phyloP scores from a whole-genome alignment of 1,140 invertebrate species.

The Papilio glaucus region DNA sequence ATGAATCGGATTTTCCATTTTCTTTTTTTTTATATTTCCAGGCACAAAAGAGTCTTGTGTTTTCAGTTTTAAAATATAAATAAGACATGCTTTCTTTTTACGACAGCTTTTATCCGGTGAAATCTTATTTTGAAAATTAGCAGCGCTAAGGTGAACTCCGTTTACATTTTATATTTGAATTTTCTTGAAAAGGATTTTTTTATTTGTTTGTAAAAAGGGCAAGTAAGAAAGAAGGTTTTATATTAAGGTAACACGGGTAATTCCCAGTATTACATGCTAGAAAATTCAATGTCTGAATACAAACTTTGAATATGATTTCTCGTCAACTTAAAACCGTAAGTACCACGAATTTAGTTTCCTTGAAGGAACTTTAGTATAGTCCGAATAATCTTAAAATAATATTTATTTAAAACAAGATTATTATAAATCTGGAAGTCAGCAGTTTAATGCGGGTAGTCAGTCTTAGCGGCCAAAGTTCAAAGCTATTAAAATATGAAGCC shows the following conservation, averaged over 20 bases:
- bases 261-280: constrained; percentile 36
- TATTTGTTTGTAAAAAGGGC: constrained; percentile 37
- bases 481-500: too few relatives aligned
- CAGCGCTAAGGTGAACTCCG: constrained; percentile 35
- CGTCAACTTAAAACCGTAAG: not conserved
- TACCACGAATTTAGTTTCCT: constrained; percentile 1
- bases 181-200: constrained; percentile 37
- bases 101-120: constrained; percentile 36
- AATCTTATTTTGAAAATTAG: constrained; percentile 39
- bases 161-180: constrained; percentile 37
- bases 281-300: constrained; percentile 32
- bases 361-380: not conserved
- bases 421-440: not conserved
- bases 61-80: constrained; percentile 51
- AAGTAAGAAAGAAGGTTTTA: constrained; percentile 38
- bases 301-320: constrained; percentile 45
- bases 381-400: not conserved
- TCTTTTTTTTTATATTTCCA: constrained; percentile 61
- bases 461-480: too few relatives aligned
- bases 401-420: not conserved
- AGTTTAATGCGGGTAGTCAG: not conserved
- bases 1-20: constrained; percentile 73
- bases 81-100: constrained; percentile 39
- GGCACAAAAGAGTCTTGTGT: constrained; percentile 67
- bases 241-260: constrained; percentile 37